Conservation (phyloP, 2,113 vertebrate species). For the Meriones unguiculatus region DNA sequence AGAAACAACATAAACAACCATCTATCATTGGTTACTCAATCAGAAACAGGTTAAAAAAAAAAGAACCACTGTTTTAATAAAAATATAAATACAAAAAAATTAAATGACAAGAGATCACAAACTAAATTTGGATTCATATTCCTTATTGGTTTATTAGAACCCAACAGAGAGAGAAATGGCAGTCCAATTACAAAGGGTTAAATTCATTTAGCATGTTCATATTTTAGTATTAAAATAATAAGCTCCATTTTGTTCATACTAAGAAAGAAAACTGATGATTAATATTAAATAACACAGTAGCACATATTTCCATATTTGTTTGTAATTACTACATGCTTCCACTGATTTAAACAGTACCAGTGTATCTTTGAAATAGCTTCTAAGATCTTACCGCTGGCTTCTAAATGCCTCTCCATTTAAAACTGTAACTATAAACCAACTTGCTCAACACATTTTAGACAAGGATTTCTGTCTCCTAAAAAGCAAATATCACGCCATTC, state of each 20-base stretch:
- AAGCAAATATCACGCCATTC: not conserved
- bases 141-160: not conserved
- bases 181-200: not conserved
- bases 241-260: not conserved
- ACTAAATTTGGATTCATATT: not conserved
- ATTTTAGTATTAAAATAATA: conserved; percentile 27
- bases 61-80: not conserved
- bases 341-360: not conserved
- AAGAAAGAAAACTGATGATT: conserved; percentile 38
- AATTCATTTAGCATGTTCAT: not conserved
- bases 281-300: conserved; percentile 12
- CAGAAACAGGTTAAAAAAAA: not conserved
- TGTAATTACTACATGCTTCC: not conserved
- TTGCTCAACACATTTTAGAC: not conserved
- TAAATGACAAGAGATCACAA: not conserved
- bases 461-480: conserved; percentile 22
- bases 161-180: not conserved
- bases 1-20: conserved; percentile 75
- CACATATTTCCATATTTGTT: not conserved
- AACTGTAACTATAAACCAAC: conserved; percentile 45
- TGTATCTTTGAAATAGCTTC: not conserved
- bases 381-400: not conserved
- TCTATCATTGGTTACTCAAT: not conserved
- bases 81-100: conserved; percentile 8
- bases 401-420: conserved; percentile 4